These are phyloP conservation scores for Etia nguti DNA, from an alignment of 2,113 vertebrate species.

Conservation along the genomic window DNA sequence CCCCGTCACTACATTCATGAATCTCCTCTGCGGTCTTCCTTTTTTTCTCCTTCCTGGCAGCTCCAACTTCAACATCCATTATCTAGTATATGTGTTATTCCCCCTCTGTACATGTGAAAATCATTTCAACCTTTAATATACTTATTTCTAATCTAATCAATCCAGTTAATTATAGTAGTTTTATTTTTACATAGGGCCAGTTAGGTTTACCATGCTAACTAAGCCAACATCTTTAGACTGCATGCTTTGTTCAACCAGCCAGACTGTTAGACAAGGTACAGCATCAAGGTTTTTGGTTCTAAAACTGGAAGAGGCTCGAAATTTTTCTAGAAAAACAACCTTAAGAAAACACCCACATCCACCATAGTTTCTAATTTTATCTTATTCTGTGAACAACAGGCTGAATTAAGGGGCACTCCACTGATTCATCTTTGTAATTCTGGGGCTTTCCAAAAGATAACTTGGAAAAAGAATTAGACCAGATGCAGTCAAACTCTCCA, in stretches of 20 bases:
- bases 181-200: too few relatives aligned
- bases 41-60: not conserved
- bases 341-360: not conserved
- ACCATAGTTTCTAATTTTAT: not conserved
- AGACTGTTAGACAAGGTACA: not conserved
- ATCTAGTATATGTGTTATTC: not conserved
- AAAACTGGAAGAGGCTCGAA: not conserved
- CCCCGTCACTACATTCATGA: not conserved
- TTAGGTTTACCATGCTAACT: too few relatives aligned
- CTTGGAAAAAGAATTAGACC: not conserved
- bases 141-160: not conserved
- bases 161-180: too few relatives aligned
- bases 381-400: not conserved
- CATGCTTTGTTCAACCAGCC: too few relatives aligned
- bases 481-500: not conserved
- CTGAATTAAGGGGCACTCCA: not conserved
- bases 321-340: not conserved
- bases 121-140: not conserved
- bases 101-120: not conserved
- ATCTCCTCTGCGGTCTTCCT: fast-evolving
- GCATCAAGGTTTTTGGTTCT: not conserved
- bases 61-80: not conserved
- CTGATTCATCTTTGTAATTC: not conserved
- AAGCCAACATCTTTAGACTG: too few relatives aligned
- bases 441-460: not conserved